These are phyloP conservation scores for Hesperophylax magnus DNA, from an alignment of 1,140 invertebrate genomes.

Conservation along the genomic window DNA sequence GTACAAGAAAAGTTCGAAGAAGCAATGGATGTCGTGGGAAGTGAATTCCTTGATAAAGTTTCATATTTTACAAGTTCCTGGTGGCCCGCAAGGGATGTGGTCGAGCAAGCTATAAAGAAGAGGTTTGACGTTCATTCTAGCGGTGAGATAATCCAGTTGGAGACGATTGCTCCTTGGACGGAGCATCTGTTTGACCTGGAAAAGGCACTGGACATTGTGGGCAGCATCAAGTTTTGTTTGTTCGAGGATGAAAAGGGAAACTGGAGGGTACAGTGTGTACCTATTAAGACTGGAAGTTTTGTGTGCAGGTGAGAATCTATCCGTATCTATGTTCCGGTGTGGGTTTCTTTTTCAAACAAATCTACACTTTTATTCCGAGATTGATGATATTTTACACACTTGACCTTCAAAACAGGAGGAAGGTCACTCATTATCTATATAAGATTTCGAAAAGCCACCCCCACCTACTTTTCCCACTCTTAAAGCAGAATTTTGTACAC, in stretches of 20 bases:
- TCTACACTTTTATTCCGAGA: no score
- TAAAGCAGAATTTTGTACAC: no score
- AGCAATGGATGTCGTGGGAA: slow-evolving; percentile 85
- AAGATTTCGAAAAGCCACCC: no score
- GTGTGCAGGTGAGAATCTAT: slow-evolving; percentile 76
- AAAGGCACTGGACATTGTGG: slow-evolving; percentile 77
- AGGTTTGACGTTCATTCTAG: slow-evolving; percentile 75
- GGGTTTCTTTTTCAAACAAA: no score
- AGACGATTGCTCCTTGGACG: slow-evolving; percentile 86
- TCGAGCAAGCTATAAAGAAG: slow-evolving; percentile 79
- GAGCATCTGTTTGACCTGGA: slow-evolving; percentile 90
- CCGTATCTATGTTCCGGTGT: no score
- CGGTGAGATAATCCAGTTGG: slow-evolving; percentile 86
- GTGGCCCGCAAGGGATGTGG: slow-evolving; percentile 86
- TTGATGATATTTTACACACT: no score
- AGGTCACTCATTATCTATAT: no score
- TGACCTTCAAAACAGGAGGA: no score
- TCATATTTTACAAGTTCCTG: slow-evolving; percentile 81
- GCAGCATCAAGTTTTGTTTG: slow-evolving; percentile 83
- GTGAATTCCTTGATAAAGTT: slow-evolving; percentile 86
- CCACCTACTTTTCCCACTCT: no score
- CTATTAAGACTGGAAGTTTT: slow-evolving; percentile 82
- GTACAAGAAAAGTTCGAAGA: slow-evolving; percentile 76
- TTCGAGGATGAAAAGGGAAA: slow-evolving; percentile 75
- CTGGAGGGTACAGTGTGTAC: slow-evolving; percentile 89